Evolutionary conservation across 2,888 invertebrate species (phyloP).

Genomic region (Branchipolynoe longqiensis): DNA sequence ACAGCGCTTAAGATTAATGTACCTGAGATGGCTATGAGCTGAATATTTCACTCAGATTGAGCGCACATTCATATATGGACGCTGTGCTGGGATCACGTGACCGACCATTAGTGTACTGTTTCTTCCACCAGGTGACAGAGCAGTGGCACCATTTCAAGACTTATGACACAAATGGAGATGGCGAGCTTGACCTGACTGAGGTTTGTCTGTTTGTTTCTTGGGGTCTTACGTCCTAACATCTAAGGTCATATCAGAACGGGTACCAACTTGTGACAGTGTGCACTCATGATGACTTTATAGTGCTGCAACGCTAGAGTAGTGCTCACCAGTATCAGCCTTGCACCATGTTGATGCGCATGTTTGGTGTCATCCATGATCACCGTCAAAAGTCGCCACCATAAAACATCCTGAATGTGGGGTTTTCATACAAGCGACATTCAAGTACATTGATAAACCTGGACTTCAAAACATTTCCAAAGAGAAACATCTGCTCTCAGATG

Average conservation of each 20-base stretch:
- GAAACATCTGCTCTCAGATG: too few relatives aligned
- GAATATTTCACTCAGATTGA: neutral
- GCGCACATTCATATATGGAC: neutral
- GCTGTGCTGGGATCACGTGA: neutral
- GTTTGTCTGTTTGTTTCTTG: too few relatives aligned
- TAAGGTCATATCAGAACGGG: too few relatives aligned
- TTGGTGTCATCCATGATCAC: too few relatives aligned
- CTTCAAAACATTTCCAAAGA: too few relatives aligned
- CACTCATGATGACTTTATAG: neutral
- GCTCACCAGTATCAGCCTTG: neutral
- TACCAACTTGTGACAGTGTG: neutral
- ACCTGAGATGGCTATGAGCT: neutral
- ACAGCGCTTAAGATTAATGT: too few relatives aligned
- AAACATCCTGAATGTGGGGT: too few relatives aligned
- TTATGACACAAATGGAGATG: constrained; percentile 74
- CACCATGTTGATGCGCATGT: neutral
- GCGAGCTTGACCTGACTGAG: constrained; percentile 71
- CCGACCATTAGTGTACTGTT: too few relatives aligned
- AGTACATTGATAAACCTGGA: too few relatives aligned
- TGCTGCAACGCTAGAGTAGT: neutral
- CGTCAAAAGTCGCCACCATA: too few relatives aligned
- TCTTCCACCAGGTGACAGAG: constrained; percentile 72
- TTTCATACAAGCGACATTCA: too few relatives aligned
- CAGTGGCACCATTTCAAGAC: constrained; percentile 74
- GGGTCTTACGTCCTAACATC: too few relatives aligned